Evolutionary conservation across 2,113 vertebrate genomes (phyloP), one percentile per base, ranked within the genome.

Genomic region (Cyanistes caeruleus): DNA sequence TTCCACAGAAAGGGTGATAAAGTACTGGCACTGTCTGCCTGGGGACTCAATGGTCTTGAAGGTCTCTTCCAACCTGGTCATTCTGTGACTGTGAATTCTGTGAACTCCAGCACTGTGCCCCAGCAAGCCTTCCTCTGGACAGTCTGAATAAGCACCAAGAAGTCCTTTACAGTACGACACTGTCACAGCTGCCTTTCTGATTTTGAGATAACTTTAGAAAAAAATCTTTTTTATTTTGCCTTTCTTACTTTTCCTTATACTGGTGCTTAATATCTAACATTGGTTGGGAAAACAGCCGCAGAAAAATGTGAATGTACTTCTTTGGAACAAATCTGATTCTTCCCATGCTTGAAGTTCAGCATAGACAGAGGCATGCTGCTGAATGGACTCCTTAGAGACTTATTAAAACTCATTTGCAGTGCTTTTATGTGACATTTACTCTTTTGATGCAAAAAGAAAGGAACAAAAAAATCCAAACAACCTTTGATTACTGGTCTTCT

Each of bases 121-220:
- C 1, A 87, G 19, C 5, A 84, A 78, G 9, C 13, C 27, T 75
- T 84, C 20, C 23, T 49, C 44, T 37, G 55, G 11, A 46, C 6
- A 55, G 6, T 11, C 13, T 80, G 18, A 65, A 8, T 37, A 28
- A 72, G 12, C n/a, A 51, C 4, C 11, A 3, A 41, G 3, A 1
- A 4, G 19, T 17, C 73, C n/a, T 53, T 87, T 44, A 41, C 3
- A 35, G 19, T 14, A 30, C 7, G 23, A 18, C 1, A 51, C 44
- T 22, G 9, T 10, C 15, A 0, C 6, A 3, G 8, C 4, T 10
- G 5, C n/a, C 5, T 28, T 87, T 62, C 27, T n/a, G 8, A 6
- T 33, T 85, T 86, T 55, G 15, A 43, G 11, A 9, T 33, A 56
- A 58, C 6, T 67, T 81, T 35, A 70, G 30, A 70, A 84, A 72